A percentile compares a stretch with the other conserved stretches of the same genome.
Conservation (phyloP, 2,888 invertebrate species). For the Coremacera marginata region DNA sequence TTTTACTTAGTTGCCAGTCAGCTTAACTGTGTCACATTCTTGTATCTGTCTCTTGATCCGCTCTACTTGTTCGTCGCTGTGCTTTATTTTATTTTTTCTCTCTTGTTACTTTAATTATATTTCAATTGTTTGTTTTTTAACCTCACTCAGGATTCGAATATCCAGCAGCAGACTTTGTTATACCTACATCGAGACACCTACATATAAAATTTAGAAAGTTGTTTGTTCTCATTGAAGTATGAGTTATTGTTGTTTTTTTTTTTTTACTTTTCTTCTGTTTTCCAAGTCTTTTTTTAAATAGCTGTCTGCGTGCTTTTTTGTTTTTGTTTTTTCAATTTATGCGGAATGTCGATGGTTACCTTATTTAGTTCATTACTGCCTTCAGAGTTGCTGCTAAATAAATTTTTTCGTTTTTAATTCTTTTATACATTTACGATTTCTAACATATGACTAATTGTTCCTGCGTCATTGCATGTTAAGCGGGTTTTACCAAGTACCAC, state of each 20-base stretch:
- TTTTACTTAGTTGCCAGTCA: too few species aligned
- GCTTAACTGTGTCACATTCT: not conserved
- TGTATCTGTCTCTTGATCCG: not conserved
- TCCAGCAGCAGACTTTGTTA: not conserved
- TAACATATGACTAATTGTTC: constrained; percentile 44
- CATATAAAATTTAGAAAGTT: constrained; percentile 63
- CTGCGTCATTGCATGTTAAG: constrained; percentile 22
- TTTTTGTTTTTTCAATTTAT: constrained; percentile 47
- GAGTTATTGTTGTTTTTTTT: constrained; percentile 5
- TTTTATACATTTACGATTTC: constrained; percentile 22
- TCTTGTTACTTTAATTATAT: not conserved
- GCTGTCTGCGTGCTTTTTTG: not conserved
- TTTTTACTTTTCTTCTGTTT: constrained; percentile 26
- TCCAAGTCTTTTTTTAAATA: constrained; percentile 41
- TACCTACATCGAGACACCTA: constrained; percentile 55
- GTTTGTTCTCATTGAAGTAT: constrained; percentile 52
- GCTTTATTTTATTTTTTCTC: not conserved
- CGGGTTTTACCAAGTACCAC: not conserved
- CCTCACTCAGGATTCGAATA: not conserved
- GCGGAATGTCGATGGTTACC: constrained; percentile 37
- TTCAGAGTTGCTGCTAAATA: constrained; percentile 12
- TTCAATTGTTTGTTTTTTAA: not conserved
- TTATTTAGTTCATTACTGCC: constrained; percentile 47
- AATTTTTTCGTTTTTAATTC: constrained; percentile 29
- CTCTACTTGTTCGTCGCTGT: not conserved